Evolutionary conservation across 1,140 invertebrate species (phyloP).

Genomic region (Megalopta genalis): DNA sequence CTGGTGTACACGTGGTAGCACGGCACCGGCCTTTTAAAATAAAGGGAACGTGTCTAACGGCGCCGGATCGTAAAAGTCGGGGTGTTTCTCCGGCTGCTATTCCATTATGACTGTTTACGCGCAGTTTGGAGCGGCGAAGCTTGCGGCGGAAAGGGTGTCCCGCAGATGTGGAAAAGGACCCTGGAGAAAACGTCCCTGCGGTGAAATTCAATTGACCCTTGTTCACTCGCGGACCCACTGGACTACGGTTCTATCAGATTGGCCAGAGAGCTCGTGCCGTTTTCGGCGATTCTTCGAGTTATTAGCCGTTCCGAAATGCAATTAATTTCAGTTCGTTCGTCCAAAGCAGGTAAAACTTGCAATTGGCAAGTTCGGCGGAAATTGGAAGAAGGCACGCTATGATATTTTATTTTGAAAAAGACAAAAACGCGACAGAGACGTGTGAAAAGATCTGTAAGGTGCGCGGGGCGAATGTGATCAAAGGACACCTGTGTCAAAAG

Average conservation of each 20-base stretch:
- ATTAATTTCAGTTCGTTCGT: too few relatives aligned
- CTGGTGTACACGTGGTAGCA: slow-evolving; percentile 16
- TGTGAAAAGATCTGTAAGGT: too few relatives aligned
- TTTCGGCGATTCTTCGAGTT: too few relatives aligned
- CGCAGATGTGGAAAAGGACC: not conserved
- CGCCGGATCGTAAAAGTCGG: slow-evolving; percentile 33
- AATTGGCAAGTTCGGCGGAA: too few relatives aligned
- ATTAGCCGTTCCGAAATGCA: too few relatives aligned
- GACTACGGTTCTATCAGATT: not conserved
- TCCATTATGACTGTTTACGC: not conserved
- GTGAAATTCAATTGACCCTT: not conserved
- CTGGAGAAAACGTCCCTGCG: not conserved
- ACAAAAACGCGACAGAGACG: too few relatives aligned
- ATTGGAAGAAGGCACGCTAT: too few relatives aligned
- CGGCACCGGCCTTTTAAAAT: slow-evolving; percentile 23
- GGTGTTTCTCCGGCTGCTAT: not conserved
- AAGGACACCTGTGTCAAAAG: too few relatives aligned
- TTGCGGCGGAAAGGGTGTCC: not conserved
- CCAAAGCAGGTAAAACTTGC: too few relatives aligned
- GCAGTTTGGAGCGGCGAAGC: not conserved
- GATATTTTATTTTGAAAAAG: too few relatives aligned
- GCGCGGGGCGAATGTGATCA: too few relatives aligned
- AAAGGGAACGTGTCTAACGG: slow-evolving; percentile 26
- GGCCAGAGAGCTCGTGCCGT: too few relatives aligned
- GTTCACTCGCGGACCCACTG: not conserved